A percentile compares a stretch with the other conserved stretches of the same genome.
These are phyloP conservation scores for Cepphus grylle DNA, from an alignment of 2,113 vertebrate species.

Conservation along the genomic window DNA sequence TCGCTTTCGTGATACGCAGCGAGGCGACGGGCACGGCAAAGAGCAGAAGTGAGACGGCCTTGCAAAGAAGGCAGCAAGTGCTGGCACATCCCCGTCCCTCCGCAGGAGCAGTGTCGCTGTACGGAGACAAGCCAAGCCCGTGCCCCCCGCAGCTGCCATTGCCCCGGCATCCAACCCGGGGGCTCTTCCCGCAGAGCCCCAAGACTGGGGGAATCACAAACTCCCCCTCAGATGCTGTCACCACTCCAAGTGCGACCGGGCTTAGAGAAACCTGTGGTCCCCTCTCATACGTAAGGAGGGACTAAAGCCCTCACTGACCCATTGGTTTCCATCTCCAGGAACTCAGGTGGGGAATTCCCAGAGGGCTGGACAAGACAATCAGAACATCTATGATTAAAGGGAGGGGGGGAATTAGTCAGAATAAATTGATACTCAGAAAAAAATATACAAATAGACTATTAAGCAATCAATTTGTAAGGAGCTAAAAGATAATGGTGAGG, in stretches of 20 bases:
- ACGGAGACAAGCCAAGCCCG: accelerated
- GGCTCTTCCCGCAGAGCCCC: not conserved
- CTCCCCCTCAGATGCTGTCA: not conserved
- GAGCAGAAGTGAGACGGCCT: not conserved
- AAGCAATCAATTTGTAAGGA: not conserved
- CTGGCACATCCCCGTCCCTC: not conserved
- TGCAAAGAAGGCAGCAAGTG: not conserved
- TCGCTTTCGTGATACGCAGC: accelerated
- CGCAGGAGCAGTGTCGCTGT: accelerated
- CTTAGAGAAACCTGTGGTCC: not conserved
- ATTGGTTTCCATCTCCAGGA: not conserved
- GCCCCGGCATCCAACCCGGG: accelerated
- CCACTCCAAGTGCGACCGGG: accelerated
- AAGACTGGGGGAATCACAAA: not conserved
- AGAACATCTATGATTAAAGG: not conserved
- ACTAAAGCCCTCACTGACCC: not conserved
- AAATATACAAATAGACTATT: not conserved
- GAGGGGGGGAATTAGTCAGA: not conserved
- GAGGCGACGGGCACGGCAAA: accelerated
- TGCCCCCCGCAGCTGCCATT: accelerated
- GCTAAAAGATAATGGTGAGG: accelerated
- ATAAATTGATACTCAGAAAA: not conserved
- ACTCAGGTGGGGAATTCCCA: not conserved
- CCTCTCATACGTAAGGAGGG: accelerated
- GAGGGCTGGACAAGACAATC: not conserved